Percentiles rank a stretch among this genome's conserved stretches.
Conservation (phyloP, 2,888 invertebrate species). For the Bellardia bayeri region DNA sequence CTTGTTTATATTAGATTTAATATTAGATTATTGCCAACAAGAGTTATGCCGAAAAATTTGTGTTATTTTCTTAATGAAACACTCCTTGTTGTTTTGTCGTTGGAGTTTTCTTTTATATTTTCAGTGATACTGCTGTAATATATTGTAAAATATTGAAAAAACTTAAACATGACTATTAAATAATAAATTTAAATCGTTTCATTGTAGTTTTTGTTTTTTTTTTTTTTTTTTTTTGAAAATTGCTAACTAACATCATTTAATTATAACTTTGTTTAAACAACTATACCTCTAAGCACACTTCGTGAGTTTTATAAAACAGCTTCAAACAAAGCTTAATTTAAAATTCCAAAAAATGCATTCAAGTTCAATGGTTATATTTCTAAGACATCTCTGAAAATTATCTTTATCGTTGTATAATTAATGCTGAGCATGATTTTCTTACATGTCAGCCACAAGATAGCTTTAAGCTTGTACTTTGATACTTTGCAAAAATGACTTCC, state of each 20-base stretch:
- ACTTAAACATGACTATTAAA: not conserved
- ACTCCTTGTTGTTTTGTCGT: too few relatives aligned
- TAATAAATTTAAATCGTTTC: constrained; percentile 6
- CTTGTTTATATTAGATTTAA: too few relatives aligned
- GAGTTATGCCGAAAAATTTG: too few relatives aligned
- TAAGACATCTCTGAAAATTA: not conserved
- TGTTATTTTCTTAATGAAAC: too few relatives aligned
- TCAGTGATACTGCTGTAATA: too few relatives aligned
- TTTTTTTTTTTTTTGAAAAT: too few relatives aligned
- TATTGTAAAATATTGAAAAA: not conserved
- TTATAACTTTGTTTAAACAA: not conserved
- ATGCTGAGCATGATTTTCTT: not conserved
- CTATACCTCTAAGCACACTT: not conserved
- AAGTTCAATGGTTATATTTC: not conserved
- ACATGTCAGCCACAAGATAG: not conserved
- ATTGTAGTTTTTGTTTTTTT: too few relatives aligned
- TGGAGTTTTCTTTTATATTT: too few relatives aligned
- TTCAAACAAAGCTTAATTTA: not conserved
- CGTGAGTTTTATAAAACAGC: not conserved
- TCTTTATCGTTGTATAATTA: not conserved
- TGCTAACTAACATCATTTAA: too few relatives aligned
- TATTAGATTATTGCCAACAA: too few relatives aligned
- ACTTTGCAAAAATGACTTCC: not conserved
- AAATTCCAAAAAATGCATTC: not conserved
- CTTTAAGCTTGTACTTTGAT: not conserved